Evolutionary conservation across 1,140 invertebrate species (phyloP).

Genomic region (Hyles euphorbiae): DNA sequence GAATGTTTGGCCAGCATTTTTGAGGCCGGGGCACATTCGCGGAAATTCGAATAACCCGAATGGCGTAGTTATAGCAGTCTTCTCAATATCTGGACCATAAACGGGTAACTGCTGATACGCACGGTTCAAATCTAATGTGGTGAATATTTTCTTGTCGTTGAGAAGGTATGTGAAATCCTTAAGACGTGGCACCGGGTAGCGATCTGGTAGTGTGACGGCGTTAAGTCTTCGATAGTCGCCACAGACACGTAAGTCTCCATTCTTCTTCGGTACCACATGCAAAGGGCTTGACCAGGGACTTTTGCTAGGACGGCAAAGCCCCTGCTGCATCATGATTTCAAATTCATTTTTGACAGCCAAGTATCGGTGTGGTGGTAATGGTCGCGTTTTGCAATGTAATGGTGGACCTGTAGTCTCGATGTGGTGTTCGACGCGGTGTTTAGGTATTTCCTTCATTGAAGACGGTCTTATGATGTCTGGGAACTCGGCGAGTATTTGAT

Average conservation of each 20-base stretch:
- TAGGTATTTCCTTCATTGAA: conserved; percentile 20
- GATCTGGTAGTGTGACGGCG: conserved; percentile 12
- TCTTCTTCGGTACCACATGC: conserved; percentile 19
- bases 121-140: conserved; percentile 15
- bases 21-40: conserved; percentile 40
- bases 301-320: conserved; percentile 19
- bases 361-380: conserved; percentile 25
- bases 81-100: conserved; percentile 15
- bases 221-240: conserved; percentile 21
- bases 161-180: conserved; percentile 18
- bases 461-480: conserved; percentile 21
- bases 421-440: conserved; percentile 22
- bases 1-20: conserved; percentile 38
- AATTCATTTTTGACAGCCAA: conserved; percentile 21
- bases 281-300: conserved; percentile 21
- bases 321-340: conserved; percentile 25
- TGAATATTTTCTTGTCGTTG: conserved; percentile 10
- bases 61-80: conserved; percentile 8
- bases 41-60: conserved; percentile 20
- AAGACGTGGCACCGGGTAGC: conserved; percentile 21
- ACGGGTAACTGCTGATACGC: conserved; percentile 14
- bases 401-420: conserved; percentile 24
- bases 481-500: conserved; percentile 27
- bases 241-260: conserved; percentile 15
- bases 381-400: conserved; percentile 20